Percentiles rank a stretch among this genome's conserved stretches.
Conservation (phyloP, 2,888 invertebrate genomes). For the Meta bourneti region DNA sequence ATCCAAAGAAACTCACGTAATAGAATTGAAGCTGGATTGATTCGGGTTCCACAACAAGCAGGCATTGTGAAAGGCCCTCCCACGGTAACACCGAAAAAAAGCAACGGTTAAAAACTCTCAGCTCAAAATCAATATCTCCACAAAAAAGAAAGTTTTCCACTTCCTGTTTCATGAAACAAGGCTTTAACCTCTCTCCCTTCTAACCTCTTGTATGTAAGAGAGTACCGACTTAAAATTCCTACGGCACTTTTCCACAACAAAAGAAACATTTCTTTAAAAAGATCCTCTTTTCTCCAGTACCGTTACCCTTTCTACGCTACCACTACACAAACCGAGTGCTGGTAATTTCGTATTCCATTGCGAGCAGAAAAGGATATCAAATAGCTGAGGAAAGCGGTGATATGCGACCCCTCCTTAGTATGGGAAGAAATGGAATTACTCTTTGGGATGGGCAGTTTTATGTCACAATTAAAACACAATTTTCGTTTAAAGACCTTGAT, state of each 20-base stretch:
- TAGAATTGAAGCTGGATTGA: not conserved
- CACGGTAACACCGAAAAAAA: not conserved
- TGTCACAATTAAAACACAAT: not conserved
- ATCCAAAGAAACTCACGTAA: not conserved
- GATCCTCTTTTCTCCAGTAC: constrained; percentile 35
- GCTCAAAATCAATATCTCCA: constrained; percentile 33
- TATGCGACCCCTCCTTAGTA: not conserved
- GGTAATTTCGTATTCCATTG: constrained; percentile 46
- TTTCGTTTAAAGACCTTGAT: not conserved
- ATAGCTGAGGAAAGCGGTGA: constrained; percentile 11
- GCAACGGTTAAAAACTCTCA: constrained; percentile 8
- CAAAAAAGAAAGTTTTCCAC: constrained; percentile 31
- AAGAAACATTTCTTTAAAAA: constrained; percentile 64
- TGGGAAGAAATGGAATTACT: constrained; percentile 9
- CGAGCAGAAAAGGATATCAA: constrained; percentile 8
- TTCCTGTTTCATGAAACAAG: constrained; percentile 50
- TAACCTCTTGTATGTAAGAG: constrained; percentile 41
- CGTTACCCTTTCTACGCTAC: not conserved
- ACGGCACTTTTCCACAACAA: constrained; percentile 57
- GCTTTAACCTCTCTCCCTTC: constrained; percentile 41
- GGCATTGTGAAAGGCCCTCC: not conserved
- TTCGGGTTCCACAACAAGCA: not conserved
- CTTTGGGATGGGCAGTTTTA: not conserved
- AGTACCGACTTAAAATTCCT: constrained; percentile 57
- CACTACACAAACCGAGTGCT: constrained; percentile 2